These are phyloP conservation scores for Rhyzopertha dominica DNA, from an alignment of 1,140 invertebrate species.

Conservation along the genomic window DNA sequence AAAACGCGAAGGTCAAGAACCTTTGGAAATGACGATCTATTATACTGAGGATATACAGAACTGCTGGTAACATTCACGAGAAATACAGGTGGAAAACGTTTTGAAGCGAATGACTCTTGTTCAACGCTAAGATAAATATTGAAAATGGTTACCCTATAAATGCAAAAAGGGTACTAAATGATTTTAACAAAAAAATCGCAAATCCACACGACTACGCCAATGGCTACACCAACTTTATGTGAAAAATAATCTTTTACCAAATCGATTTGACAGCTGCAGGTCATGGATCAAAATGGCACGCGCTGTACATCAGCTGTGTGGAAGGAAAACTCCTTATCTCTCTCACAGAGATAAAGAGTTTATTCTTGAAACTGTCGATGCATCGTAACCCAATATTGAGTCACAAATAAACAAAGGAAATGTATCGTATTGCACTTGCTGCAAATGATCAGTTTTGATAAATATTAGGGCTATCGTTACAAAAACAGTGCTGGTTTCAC, in stretches of 20 bases:
- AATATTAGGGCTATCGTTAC: too few species aligned
- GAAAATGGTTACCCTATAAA: constrained; percentile 8
- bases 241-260: neutral
- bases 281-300: constrained; percentile 4
- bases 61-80: constrained; percentile 1
- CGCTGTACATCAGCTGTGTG: constrained; percentile 4
- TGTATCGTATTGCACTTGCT: too few species aligned
- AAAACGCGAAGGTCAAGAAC: constrained; percentile 3
- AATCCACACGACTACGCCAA: constrained; percentile 2
- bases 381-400: too few species aligned
- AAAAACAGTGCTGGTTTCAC: too few species aligned
- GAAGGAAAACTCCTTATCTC: too few species aligned
- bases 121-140: constrained; percentile 6
- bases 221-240: neutral
- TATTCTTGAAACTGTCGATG: too few species aligned
- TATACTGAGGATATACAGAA: neutral
- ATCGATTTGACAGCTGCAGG: constrained; percentile 6
- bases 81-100: constrained; percentile 3
- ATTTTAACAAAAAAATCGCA: neutral
- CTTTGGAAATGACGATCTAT: neutral
- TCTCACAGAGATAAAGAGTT: too few species aligned
- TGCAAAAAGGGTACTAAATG: constrained; percentile 6
- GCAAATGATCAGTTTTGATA: too few species aligned
- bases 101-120: constrained; percentile 4
- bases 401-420: too few species aligned